phyloP scores from a whole-genome alignment of 2,797 vertebrate species.

The Tapirus indicus region DNA sequence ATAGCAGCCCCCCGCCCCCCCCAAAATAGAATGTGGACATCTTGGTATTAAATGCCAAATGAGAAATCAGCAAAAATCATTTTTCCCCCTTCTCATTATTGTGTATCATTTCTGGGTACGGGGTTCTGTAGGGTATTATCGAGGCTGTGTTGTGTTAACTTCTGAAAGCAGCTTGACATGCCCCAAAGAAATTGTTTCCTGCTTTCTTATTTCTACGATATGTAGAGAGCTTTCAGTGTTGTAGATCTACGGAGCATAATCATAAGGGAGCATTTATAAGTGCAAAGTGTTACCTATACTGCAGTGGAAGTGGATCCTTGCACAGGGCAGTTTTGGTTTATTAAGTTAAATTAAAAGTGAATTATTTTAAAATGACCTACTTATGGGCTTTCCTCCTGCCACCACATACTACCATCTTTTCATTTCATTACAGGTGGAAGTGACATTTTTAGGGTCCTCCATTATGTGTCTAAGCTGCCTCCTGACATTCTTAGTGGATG shows the following conservation, averaged over 20 bases:
- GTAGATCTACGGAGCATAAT: not conserved
- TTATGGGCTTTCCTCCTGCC: constrained; percentile 43
- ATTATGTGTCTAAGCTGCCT: not conserved
- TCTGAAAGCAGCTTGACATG: not conserved
- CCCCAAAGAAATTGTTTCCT: not conserved
- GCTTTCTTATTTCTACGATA: not conserved
- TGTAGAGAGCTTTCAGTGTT: not conserved
- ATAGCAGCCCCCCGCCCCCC: not conserved
- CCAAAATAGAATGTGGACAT: not conserved
- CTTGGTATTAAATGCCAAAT: constrained; percentile 38
- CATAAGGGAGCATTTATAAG: not conserved
- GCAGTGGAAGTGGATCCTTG: not conserved
- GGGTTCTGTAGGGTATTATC: not conserved
- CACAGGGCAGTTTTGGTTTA: not conserved
- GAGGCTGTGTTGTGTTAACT: not conserved
- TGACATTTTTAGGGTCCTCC: constrained; percentile 47
- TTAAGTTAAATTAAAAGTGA: constrained; percentile 70
- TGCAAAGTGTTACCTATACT: not conserved
- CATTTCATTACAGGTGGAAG: not conserved
- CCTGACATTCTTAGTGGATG: constrained; percentile 44
- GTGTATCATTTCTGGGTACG: not conserved
- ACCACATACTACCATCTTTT: constrained; percentile 49
- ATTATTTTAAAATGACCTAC: constrained; percentile 32
- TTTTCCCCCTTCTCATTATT: not conserved
- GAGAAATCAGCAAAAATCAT: constrained; percentile 38